phyloP scores from a whole-genome alignment of 2,888 invertebrate genomes.

The Scaptomyza reducta region DNA sequence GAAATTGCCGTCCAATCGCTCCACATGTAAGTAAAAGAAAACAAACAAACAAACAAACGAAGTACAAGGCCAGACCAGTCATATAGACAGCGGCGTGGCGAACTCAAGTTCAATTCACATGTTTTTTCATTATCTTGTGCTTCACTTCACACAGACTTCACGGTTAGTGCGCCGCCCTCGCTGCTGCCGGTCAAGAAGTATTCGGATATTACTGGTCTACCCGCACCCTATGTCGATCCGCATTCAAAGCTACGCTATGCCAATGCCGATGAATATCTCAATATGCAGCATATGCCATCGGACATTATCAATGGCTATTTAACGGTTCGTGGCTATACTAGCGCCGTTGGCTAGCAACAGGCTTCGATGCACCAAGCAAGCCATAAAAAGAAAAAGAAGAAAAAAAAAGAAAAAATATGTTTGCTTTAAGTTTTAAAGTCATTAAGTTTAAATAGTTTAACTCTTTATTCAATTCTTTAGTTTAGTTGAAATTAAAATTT shows the following conservation, averaged over 20 bases:
- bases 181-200: slow-evolving; percentile 96
- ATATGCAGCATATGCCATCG: slow-evolving; percentile 93
- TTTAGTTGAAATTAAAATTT: neutral
- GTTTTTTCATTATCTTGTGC: neutral
- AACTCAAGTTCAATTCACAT: slow-evolving; percentile 1
- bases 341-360: slow-evolving; percentile 60
- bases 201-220: slow-evolving; percentile 95
- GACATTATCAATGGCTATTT: slow-evolving; percentile 96
- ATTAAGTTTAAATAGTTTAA: neutral
- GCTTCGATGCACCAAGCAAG: neutral
- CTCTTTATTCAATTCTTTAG: too few relatives aligned
- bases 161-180: slow-evolving; percentile 95
- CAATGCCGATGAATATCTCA: slow-evolving; percentile 94
- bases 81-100: too few relatives aligned
- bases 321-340: slow-evolving; percentile 89
- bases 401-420: neutral
- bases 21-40: slow-evolving; percentile 48
- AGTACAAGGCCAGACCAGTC: slow-evolving; percentile 16
- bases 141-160: slow-evolving; percentile 87
- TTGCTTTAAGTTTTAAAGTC: neutral
- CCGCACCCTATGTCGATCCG: slow-evolving; percentile 95
- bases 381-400: neutral
- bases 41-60: neutral
- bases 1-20: slow-evolving; percentile 41
- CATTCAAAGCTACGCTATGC: slow-evolving; percentile 94